Conservation (phyloP, 2,797 vertebrate genomes). For the Dryobates pubescens region DNA sequence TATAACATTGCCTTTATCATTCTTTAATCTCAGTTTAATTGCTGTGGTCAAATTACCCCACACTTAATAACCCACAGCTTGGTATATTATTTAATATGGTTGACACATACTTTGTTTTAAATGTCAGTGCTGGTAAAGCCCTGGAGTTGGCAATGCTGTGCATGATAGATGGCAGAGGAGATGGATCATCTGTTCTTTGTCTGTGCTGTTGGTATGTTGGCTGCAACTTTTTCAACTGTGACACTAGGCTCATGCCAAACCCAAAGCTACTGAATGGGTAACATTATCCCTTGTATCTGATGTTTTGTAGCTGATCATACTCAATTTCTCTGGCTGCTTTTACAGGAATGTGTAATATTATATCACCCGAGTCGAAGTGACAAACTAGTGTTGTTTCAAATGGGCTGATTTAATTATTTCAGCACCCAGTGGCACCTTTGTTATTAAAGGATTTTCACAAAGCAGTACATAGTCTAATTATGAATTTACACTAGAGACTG, state of each 20-base stretch:
- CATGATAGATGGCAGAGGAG: slow-evolving; percentile 85
- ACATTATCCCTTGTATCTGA: slow-evolving; percentile 70
- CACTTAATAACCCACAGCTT: slow-evolving; percentile 96
- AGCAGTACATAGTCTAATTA: slow-evolving; percentile 54
- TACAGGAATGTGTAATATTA: slow-evolving; percentile 64
- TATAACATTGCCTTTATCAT: slow-evolving; percentile 81
- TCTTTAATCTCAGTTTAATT: slow-evolving; percentile 96
- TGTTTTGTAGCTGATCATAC: slow-evolving; percentile 72
- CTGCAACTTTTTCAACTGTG: slow-evolving; percentile 76
- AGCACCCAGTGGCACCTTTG: slow-evolving; percentile 64
- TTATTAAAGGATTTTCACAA: slow-evolving; percentile 72
- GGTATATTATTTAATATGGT: slow-evolving; percentile 89
- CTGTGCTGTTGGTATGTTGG: slow-evolving; percentile 83
- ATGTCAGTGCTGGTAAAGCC: slow-evolving; percentile 83
- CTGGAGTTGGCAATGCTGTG: slow-evolving; percentile 77
- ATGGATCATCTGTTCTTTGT: slow-evolving; percentile 85
- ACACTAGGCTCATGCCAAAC: slow-evolving; percentile 72
- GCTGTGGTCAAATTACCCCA: slow-evolving; percentile 90
- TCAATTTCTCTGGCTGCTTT: slow-evolving; percentile 71
- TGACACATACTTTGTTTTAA: slow-evolving; percentile 88
- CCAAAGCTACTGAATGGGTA: slow-evolving; percentile 69
- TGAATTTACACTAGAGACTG: slow-evolving; percentile 60
- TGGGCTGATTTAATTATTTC: slow-evolving; percentile 71
- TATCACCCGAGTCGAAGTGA: slow-evolving; percentile 23
- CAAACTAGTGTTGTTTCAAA: slow-evolving; percentile 52